These are phyloP conservation scores for Tapirus terrestris DNA, from an alignment of 2,113 vertebrate species.

Conservation along the genomic window DNA sequence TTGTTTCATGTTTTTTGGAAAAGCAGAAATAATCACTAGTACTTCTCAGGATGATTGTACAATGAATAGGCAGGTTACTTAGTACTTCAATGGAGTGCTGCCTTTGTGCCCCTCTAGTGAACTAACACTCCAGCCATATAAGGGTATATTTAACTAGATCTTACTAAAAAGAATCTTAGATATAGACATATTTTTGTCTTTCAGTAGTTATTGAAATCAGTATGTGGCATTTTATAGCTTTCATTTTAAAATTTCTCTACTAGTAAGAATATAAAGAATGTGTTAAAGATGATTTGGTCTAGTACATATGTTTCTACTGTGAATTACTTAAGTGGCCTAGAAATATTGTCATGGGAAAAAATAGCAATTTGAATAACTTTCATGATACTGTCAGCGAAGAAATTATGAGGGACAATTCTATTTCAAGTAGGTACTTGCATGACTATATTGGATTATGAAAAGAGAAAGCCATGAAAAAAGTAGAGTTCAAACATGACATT, in stretches of 20 bases:
- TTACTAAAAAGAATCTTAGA: neutral
- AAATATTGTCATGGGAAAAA: neutral
- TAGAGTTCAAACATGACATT: neutral
- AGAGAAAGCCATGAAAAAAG: neutral
- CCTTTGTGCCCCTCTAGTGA: neutral
- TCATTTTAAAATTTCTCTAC: slow-evolving; percentile 28
- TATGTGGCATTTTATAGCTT: neutral
- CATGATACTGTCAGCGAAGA: neutral
- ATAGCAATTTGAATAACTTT: neutral
- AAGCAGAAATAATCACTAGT: neutral
- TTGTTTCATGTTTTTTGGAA: neutral
- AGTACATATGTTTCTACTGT: neutral
- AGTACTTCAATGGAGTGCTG: neutral
- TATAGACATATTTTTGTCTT: neutral
- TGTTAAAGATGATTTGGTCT: neutral
- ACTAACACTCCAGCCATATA: neutral
- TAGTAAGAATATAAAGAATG: neutral
- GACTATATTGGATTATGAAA: neutral
- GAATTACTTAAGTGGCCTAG: neutral
- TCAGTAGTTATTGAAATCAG: neutral
- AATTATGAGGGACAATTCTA: neutral
- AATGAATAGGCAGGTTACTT: neutral
- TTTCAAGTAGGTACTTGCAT: neutral
- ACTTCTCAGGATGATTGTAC: neutral
- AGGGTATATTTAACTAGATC: neutral